phyloP scores from a whole-genome alignment of 2,888 invertebrate species.

The Epinotia brunnichana region DNA sequence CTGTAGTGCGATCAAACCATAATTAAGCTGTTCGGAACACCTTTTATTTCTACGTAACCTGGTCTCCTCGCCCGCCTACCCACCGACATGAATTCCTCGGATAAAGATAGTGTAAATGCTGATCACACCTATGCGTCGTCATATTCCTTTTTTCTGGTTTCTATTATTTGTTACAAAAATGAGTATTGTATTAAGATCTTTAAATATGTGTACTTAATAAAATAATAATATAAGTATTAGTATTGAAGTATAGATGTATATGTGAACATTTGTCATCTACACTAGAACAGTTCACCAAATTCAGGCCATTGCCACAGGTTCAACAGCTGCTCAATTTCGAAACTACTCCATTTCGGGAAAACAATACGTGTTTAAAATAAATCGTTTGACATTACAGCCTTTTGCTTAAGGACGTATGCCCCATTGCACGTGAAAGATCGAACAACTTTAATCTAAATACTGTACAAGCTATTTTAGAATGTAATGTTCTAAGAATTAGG shows the following conservation, averaged over 20 bases:
- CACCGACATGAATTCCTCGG: too few species aligned
- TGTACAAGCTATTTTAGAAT: neutral
- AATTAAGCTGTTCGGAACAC: too few species aligned
- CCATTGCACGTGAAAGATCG: neutral
- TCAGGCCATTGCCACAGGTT: constrained; percentile 9
- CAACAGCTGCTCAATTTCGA: constrained; percentile 8
- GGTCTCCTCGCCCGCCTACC: too few species aligned
- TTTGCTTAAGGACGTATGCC: neutral
- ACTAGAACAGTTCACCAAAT: neutral
- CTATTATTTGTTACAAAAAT: too few species aligned
- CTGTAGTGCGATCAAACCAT: too few species aligned
- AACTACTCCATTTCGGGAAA: constrained; percentile 25
- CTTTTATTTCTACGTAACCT: too few species aligned
- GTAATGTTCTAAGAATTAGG: neutral
- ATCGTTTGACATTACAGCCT: constrained; percentile 28
- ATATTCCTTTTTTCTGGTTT: too few species aligned
- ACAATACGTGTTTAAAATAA: constrained; percentile 35
- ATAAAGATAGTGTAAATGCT: too few species aligned
- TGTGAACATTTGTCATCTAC: neutral
- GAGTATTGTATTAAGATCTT: too few species aligned
- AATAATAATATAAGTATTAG: too few species aligned
- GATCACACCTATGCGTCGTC: too few species aligned
- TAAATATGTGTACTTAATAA: too few species aligned
- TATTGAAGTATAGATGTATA: neutral
- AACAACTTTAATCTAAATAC: neutral